Evolutionary conservation across 2,797 vertebrate species (phyloP).

Genomic region (Darevskia mixta): DNA sequence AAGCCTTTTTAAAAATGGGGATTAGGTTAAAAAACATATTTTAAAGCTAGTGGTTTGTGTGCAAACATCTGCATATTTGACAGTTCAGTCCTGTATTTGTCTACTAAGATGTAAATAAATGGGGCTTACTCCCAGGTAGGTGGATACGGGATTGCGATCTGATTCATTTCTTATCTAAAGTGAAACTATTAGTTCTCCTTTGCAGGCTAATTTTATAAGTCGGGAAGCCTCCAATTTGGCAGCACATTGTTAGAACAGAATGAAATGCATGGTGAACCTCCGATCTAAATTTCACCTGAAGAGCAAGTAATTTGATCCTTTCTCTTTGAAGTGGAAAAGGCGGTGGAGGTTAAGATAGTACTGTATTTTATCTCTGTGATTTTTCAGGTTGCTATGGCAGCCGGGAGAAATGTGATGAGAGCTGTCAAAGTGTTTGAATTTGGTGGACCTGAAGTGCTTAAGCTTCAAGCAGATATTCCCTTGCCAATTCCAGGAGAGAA

Average conservation of each 20-base stretch:
- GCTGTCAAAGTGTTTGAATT: constrained; percentile 90
- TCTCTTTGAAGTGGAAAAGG: constrained; percentile 17
- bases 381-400: constrained; percentile 74
- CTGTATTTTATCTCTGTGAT: constrained; percentile 35
- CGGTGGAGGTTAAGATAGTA: constrained; percentile 24
- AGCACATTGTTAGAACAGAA: not conserved
- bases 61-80: constrained; percentile 47
- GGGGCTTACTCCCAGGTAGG: not conserved
- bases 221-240: constrained; percentile 1
- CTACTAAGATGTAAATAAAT: not conserved
- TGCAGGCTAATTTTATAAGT: constrained; percentile 51
- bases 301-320: constrained; percentile 50
- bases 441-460: constrained; percentile 89
- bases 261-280: constrained; percentile 47
- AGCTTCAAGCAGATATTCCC: constrained; percentile 77
- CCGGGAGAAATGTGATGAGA: constrained; percentile 83
- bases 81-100: too few relatives aligned
- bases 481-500: constrained; percentile 82
- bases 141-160: not conserved
- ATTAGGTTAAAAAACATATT: too few relatives aligned
- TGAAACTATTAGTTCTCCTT: constrained; percentile 37
- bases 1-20: not conserved
- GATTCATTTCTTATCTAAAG: constrained; percentile 26
- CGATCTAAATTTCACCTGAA: constrained; percentile 54
- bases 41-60: not conserved